Percentiles rank a stretch among this genome's conserved stretches.
These are phyloP conservation scores for Oxytorus armatus DNA, from an alignment of 2,888 invertebrate species.

Conservation along the genomic window DNA sequence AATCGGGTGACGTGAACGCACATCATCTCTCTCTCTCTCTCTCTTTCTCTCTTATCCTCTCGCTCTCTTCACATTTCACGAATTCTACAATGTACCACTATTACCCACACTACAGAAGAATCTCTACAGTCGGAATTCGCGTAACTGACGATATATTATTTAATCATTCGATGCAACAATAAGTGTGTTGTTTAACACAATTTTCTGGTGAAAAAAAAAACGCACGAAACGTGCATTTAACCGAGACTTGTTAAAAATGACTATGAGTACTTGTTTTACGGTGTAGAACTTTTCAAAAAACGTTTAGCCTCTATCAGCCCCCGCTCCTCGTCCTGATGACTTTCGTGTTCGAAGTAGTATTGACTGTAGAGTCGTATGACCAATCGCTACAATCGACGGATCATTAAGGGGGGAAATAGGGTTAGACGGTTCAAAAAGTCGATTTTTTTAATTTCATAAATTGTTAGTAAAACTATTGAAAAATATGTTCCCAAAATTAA, in stretches of 20 bases:
- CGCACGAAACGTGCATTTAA: background rate
- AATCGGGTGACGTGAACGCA: slow-evolving; percentile 55
- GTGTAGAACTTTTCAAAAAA: background rate
- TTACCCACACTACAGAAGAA: background rate
- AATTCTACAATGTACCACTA: slow-evolving; percentile 36
- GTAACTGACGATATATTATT: slow-evolving; percentile 1
- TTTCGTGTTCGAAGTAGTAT: background rate
- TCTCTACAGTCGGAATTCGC: background rate
- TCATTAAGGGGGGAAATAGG: no score
- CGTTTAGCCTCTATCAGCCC: background rate
- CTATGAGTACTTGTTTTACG: background rate
- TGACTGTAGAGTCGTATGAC: background rate
- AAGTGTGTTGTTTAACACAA: background rate
- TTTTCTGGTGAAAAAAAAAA: background rate
- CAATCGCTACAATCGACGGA: no score
- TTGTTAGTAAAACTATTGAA: no score
- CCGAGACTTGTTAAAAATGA: background rate
- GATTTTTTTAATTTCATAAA: no score
- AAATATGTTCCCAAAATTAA: no score
- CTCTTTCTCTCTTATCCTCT: slow-evolving; percentile 14
- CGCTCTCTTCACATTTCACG: slow-evolving; percentile 11
- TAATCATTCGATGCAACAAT: background rate
- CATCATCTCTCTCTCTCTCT: slow-evolving; percentile 42
- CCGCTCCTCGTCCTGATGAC: background rate
- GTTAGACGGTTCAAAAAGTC: no score